Evolutionary conservation across 2,113 vertebrate species (phyloP).

Genomic region (Hippocampus barbouri): DNA sequence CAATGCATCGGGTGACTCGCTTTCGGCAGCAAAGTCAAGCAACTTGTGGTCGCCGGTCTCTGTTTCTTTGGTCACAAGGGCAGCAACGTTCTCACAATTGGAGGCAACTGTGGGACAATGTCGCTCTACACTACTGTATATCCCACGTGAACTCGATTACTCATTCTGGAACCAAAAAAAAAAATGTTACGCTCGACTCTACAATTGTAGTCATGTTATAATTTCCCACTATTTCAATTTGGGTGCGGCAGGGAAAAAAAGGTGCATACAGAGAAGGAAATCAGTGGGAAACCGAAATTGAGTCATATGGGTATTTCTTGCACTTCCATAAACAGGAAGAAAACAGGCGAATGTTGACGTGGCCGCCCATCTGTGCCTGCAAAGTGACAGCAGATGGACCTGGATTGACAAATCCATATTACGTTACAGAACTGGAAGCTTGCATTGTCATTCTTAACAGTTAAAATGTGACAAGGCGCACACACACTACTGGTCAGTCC

Average conservation of each 20-base stretch:
- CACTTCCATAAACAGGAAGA: background rate
- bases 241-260: background rate
- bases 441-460: background rate
- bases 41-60: background rate
- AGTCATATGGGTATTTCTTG: background rate
- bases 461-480: background rate
- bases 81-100: background rate
- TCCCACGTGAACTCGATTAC: background rate
- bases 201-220: too few species aligned
- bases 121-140: background rate
- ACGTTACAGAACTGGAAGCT: background rate
- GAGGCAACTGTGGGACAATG: background rate
- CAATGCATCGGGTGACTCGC: background rate
- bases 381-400: background rate
- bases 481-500: background rate
- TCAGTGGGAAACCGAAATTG: background rate
- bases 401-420: slow-evolving; percentile 3
- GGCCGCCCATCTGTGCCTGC: background rate
- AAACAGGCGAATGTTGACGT: background rate
- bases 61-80: background rate
- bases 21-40: background rate
- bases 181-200: too few species aligned
- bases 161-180: background rate
- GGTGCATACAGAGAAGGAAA: background rate
- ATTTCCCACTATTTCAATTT: background rate